These are phyloP conservation scores for Brachionus angularis DNA, from an alignment of 1,140 invertebrate species.

Conservation along the genomic window DNA sequence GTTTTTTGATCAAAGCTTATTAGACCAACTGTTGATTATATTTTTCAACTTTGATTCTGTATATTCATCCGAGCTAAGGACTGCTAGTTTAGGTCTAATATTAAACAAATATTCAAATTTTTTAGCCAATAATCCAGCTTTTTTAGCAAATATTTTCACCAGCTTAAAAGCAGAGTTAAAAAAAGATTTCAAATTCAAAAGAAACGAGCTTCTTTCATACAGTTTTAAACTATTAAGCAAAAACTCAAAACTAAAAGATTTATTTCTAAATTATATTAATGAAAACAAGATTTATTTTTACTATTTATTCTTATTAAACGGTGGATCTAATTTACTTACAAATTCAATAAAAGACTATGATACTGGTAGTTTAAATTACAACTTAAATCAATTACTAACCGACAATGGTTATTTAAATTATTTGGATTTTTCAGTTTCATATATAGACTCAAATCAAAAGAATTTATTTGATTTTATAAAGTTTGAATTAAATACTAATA, in stretches of 20 bases:
- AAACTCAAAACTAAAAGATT: too few relatives aligned
- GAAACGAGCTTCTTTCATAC: too few relatives aligned
- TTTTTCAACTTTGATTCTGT: conserved; percentile 25
- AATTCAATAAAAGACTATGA: not conserved
- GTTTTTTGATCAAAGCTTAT: too few relatives aligned
- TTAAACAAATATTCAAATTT: not conserved
- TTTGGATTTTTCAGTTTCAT: conserved; percentile 12
- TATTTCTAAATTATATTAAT: too few relatives aligned
- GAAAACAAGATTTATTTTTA: too few relatives aligned
- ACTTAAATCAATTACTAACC: not conserved
- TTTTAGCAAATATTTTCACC: too few relatives aligned
- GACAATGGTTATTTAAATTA: conserved; percentile 5
- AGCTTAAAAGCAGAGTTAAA: too few relatives aligned
- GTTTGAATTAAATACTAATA: conserved; percentile 4
- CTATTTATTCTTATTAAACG: conserved; percentile 8
- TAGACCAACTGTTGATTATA: too few relatives aligned
- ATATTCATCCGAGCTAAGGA: conserved; percentile 7
- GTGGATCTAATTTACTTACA: not conserved
- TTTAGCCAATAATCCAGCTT: not conserved
- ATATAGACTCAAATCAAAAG: not conserved
- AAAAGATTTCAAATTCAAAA: too few relatives aligned
- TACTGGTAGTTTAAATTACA: not conserved
- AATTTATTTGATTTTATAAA: conserved; percentile 15
- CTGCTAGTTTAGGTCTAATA: not conserved
- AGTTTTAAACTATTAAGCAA: too few relatives aligned